Evolutionary conservation across 1,140 invertebrate species (phyloP).

Genomic region (Calephelis virginiensis): DNA sequence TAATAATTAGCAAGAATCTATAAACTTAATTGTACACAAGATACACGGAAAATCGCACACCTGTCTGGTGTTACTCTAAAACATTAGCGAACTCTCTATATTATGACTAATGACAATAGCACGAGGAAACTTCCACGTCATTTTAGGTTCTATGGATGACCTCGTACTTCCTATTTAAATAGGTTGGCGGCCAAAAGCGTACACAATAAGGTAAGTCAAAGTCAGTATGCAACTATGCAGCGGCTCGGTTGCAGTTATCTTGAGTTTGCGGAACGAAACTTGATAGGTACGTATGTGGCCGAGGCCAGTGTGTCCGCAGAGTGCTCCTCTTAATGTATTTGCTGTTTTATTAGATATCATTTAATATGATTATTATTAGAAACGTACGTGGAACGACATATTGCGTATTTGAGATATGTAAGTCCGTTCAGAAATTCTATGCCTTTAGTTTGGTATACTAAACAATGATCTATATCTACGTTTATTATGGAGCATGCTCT

Average conservation of each 20-base stretch:
- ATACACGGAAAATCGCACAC: conserved; percentile 19
- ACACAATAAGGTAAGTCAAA: conserved; percentile 58
- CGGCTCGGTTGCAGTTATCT: conserved; percentile 57
- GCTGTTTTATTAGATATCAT: conserved; percentile 15
- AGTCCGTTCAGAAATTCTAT: too few species aligned
- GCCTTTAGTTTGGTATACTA: too few species aligned
- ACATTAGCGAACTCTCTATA: conserved; percentile 18
- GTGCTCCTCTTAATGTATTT: conserved; percentile 10
- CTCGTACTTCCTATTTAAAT: conserved; percentile 63
- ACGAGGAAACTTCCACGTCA: conserved; percentile 55
- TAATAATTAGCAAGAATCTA: too few species aligned
- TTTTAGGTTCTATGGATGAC: conserved; percentile 52
- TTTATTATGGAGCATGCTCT: too few species aligned
- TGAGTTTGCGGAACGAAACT: conserved; percentile 73
- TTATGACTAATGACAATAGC: conserved; percentile 55
- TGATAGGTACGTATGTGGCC: conserved; percentile 58
- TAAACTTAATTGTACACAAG: background rate
- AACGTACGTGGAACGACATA: background rate
- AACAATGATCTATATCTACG: too few species aligned
- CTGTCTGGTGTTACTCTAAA: conserved; percentile 21
- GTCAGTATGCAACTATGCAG: conserved; percentile 52
- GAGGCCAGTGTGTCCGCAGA: conserved; percentile 50
- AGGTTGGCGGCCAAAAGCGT: conserved; percentile 51
- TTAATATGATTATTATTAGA: conserved; percentile 1
- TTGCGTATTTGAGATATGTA: background rate